These are phyloP conservation scores for Danio choprae DNA, from an alignment of 2,797 vertebrate genomes.

Conservation along the genomic window DNA sequence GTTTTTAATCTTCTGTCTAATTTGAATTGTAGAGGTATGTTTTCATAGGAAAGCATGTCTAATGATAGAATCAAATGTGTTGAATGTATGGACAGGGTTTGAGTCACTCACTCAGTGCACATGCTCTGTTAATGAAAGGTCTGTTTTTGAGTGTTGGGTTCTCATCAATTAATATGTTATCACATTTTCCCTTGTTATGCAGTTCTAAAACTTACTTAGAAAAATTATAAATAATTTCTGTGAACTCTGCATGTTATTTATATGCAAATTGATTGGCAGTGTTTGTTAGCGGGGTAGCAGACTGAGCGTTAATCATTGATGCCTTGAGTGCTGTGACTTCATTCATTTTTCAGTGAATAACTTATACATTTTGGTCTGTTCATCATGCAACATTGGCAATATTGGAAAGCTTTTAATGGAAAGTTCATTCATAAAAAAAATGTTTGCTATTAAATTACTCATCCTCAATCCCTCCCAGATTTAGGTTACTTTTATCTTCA, in stretches of 20 bases:
- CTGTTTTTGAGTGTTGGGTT: not conserved
- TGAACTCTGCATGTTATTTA: not conserved
- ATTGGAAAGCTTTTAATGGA: not conserved
- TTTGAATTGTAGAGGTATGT: not conserved
- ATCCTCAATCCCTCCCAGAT: too few species aligned
- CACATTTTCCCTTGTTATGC: not conserved
- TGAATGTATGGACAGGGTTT: not conserved
- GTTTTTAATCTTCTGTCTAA: not conserved
- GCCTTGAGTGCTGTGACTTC: not conserved
- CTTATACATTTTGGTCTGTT: not conserved
- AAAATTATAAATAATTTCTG: not conserved
- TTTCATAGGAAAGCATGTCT: not conserved
- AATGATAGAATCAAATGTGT: not conserved
- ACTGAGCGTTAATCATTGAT: not conserved
- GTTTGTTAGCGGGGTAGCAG: not conserved
- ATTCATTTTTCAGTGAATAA: not conserved
- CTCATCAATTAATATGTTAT: slow-evolving; percentile 7
- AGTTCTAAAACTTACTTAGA: not conserved
- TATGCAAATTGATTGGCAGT: not conserved
- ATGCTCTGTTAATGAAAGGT: slow-evolving; percentile 18
- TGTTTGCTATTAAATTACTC: too few species aligned
- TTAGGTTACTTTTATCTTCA: too few species aligned
- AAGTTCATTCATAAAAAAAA: too few species aligned
- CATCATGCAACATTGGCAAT: not conserved
- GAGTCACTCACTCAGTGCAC: not conserved